Base-by-base conservation (phyloP, 1,140 invertebrate species). In the Thereuonema tuberculata region DNA sequence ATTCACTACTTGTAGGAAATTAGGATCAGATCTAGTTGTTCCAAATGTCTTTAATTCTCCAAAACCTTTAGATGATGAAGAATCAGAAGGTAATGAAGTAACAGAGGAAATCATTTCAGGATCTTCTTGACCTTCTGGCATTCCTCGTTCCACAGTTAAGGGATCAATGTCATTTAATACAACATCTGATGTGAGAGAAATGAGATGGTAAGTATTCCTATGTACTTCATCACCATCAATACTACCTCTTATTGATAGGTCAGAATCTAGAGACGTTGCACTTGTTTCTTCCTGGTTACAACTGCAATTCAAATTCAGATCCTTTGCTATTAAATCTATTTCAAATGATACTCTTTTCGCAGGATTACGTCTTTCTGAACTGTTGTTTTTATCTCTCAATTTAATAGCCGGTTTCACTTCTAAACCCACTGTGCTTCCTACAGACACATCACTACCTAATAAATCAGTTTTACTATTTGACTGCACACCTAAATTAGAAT, bases 101-200 rank as follows among this genome's bases (percentile, higher is more conserved):
- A 21, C 46, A 55, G 46, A 37, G 23, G 87, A 78, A 66, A 86
- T 87, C 0, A 87, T 69, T 0, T 60, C 66, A 0, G 76, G 76
- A 66, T 75, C 79, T 65, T 79, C 78, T 47, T 78, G 77, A 25
- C 77, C 77, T 61, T 79, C 77, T 0, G 77, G 77, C 0, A 69
- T 72, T 0, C 76, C 74, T n/a, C 77, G 65, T 57, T 78, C 75
- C n/a, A n/a, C n/a, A n/a, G n/a, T n/a, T 0, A 67, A 65, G 14
- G 74, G n/a, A n/a, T n/a, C n/a, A n/a, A n/a, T n/a, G n/a, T n/a
- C n/a, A n/a, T n/a, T n/a, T n/a, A n/a, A n/a, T n/a, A n/a, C n/a
- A n/a, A n/a, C n/a, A n/a, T n/a, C n/a, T n/a, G n/a, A n/a, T n/a
- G n/a, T n/a, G n/a, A 43, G 37, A n/a, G 37, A 9, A 43, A 43